Conservation (phyloP, 2,888 invertebrate species). For the Tinea pellionella region DNA sequence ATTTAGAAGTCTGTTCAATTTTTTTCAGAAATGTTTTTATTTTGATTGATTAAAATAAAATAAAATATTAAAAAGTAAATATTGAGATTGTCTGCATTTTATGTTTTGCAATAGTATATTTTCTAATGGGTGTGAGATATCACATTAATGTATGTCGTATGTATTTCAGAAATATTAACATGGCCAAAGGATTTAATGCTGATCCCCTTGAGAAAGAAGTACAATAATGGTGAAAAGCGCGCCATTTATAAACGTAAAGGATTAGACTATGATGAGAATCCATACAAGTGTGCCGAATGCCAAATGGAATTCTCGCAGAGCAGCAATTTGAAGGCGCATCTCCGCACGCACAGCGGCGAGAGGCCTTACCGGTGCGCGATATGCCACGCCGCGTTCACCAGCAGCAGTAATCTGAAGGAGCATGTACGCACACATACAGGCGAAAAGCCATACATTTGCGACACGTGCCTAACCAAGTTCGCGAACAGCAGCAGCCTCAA, state of each 20-base stretch:
- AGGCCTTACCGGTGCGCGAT: not conserved
- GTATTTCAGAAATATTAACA: not conserved
- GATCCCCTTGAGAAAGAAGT: not conserved
- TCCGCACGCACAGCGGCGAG: not conserved
- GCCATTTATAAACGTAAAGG: not conserved
- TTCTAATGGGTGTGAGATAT: no score
- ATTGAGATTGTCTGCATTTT: no score
- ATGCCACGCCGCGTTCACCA: not conserved
- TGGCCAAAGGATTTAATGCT: not conserved
- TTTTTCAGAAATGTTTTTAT: no score
- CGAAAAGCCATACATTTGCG: not conserved
- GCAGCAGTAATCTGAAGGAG: slow-evolving; percentile 2
- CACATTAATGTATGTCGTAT: no score
- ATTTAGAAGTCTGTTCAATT: no score
- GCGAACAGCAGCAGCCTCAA: not conserved
- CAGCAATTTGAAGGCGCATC: slow-evolving; percentile 5
- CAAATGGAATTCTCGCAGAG: not conserved
- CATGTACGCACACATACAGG: not conserved
- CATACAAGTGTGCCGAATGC: not conserved
- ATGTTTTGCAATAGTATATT: no score
- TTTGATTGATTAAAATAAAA: no score
- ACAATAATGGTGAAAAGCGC: not conserved
- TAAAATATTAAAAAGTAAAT: no score
- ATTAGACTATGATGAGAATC: not conserved
- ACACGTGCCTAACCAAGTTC: not conserved